Evolutionary conservation across 2,797 vertebrate species (phyloP).

Genomic region (Syngnathus acus): DNA sequence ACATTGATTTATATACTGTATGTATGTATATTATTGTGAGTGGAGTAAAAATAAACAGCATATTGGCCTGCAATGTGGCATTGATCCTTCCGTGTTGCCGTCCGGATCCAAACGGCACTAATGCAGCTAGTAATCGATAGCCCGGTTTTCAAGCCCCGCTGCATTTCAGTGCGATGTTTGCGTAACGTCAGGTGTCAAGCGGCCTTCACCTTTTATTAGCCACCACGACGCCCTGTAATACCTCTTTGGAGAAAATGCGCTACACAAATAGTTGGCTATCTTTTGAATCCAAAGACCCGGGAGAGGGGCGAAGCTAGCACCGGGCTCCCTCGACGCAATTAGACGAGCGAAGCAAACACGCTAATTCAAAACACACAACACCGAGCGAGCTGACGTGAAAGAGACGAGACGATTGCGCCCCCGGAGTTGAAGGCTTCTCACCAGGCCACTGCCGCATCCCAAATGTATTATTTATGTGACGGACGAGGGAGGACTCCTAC

Average conservation of each 20-base stretch:
- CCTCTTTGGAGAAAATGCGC: not conserved
- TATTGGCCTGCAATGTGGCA: slow-evolving; percentile 49
- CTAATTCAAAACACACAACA: not conserved
- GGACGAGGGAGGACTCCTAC: not conserved
- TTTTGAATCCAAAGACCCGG: not conserved
- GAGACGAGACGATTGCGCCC: not conserved
- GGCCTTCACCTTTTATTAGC: not conserved
- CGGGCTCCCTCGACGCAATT: not conserved
- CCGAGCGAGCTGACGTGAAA: not conserved
- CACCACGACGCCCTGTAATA: not conserved
- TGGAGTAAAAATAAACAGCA: slow-evolving; percentile 30
- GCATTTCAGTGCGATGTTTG: slow-evolving; percentile 41
- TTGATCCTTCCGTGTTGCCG: slow-evolving; percentile 53
- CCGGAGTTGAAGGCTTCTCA: not conserved
- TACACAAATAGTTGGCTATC: not conserved
- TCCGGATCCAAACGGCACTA: slow-evolving; percentile 59
- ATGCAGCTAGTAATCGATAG: slow-evolving; percentile 64
- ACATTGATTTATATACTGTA: no score
- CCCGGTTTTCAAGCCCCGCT: slow-evolving; percentile 50
- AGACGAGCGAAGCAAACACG: not conserved
- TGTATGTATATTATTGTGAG: no score
- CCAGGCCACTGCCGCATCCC: not conserved
- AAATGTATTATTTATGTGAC: slow-evolving; percentile 6
- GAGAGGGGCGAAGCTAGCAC: not conserved
- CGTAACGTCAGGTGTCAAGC: slow-evolving; percentile 39